Evolutionary conservation across 2,797 vertebrate species (phyloP).

Genomic region (Sebastes baramenuke): DNA sequence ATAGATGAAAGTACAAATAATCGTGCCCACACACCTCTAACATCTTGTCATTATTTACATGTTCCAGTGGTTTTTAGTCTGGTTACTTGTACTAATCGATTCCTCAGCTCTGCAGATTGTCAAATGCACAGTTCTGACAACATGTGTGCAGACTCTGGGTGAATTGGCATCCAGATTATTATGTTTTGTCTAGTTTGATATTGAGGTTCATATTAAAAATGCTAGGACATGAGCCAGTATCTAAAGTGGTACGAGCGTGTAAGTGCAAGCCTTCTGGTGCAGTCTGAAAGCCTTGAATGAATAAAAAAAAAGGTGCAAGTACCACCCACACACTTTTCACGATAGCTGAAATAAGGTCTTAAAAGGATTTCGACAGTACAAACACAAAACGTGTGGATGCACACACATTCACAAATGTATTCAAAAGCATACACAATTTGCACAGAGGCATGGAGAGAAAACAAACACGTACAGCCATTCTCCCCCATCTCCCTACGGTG

Average conservation of each 20-base stretch:
- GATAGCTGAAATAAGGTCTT: conserved; percentile 15
- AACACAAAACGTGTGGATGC: conserved; percentile 5
- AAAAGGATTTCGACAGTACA: conserved; percentile 8
- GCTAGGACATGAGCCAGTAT: background rate
- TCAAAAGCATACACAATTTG: conserved; percentile 21
- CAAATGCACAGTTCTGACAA: background rate
- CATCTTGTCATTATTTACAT: background rate
- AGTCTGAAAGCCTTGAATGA: conserved; percentile 11
- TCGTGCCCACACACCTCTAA: background rate
- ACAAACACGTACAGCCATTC: conserved; percentile 23
- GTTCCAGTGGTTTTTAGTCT: background rate
- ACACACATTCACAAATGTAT: background rate
- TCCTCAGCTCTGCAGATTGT: background rate
- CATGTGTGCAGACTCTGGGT: background rate
- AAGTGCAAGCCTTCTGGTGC: conserved; percentile 11
- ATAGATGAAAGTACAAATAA: background rate
- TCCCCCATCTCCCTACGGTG: conserved; percentile 35
- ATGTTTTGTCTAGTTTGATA: background rate
- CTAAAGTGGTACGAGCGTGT: conserved; percentile 13
- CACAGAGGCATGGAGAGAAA: conserved; percentile 23
- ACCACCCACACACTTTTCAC: background rate
- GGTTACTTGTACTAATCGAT: background rate
- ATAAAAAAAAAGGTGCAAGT: conserved; percentile 13
- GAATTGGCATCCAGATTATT: background rate
- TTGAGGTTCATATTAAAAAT: background rate